Evolutionary conservation across 2,888 invertebrate species (phyloP).

Genomic region (Synanthedon tipuliformis): DNA sequence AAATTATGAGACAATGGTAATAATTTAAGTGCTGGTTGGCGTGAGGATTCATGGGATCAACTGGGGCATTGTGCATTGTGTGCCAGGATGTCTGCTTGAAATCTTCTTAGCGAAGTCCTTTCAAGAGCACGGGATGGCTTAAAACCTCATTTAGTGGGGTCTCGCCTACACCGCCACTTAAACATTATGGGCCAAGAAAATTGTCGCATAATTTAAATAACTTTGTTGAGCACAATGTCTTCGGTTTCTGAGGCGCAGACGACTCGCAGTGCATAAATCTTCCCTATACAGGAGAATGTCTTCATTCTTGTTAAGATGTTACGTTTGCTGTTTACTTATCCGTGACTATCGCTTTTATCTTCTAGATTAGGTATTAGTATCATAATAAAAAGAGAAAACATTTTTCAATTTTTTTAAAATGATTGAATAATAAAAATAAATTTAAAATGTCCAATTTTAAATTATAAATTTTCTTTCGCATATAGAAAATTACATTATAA

Average conservation of each 20-base stretch:
- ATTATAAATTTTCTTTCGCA: no score
- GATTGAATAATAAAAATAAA: no score
- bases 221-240: constrained; percentile 50
- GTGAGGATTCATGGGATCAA: constrained; percentile 30
- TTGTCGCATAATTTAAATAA: constrained; percentile 66
- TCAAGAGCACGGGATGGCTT: constrained; percentile 43
- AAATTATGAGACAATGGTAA: constrained; percentile 54
- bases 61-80: constrained; percentile 36
- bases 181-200: constrained; percentile 54
- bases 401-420: no score
- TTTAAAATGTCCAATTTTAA: no score
- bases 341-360: constrained; percentile 11
- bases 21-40: constrained; percentile 37
- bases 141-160: constrained; percentile 60
- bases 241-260: constrained; percentile 30
- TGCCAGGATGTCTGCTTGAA: constrained; percentile 35
- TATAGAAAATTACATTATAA: no score
- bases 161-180: constrained; percentile 52
- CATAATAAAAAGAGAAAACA: no score
- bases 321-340: constrained; percentile 18
- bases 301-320: constrained; percentile 31
- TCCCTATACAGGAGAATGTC: constrained; percentile 23
- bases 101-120: constrained; percentile 60
- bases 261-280: constrained; percentile 48
- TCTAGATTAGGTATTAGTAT: no score